Evolutionary conservation across 2,888 invertebrate genomes (phyloP).

Genomic region (Brenthis ino): DNA sequence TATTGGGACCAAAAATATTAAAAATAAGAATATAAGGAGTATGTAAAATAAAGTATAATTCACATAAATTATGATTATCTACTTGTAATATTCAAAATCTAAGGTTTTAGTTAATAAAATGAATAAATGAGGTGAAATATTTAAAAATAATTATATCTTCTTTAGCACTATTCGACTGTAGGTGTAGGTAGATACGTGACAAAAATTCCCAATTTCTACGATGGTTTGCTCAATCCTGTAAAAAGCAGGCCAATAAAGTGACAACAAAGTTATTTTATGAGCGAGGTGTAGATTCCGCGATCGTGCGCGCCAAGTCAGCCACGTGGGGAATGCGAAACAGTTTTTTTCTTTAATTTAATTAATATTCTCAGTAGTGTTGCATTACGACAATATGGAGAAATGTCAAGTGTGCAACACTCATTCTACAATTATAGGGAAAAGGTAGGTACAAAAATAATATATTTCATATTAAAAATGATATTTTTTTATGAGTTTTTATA

Average conservation of each 20-base stretch:
- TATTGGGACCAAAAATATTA: too few species aligned
- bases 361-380: constrained; percentile 44
- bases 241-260: constrained; percentile 42
- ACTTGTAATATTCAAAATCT: constrained; percentile 26
- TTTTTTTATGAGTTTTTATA: too few species aligned
- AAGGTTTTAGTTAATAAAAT: too few species aligned
- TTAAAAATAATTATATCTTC: neutral
- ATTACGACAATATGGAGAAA: constrained; percentile 45
- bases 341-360: constrained; percentile 49
- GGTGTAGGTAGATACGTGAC: constrained; percentile 34
- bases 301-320: constrained; percentile 39
- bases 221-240: constrained; percentile 41
- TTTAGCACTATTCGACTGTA: constrained; percentile 17
- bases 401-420: constrained; percentile 30
- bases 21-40: too few species aligned
- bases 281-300: constrained; percentile 44
- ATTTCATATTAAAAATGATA: neutral
- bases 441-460: neutral
- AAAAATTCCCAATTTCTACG: constrained; percentile 26
- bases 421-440: constrained; percentile 20
- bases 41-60: too few species aligned
- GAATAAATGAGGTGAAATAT: too few species aligned
- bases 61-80: too few species aligned
- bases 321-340: constrained; percentile 46
- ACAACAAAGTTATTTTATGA: constrained; percentile 39